Evolutionary conservation across 64 coral and sea anemone genomes (phyloP).

Genomic region (Montipora cactus): DNA sequence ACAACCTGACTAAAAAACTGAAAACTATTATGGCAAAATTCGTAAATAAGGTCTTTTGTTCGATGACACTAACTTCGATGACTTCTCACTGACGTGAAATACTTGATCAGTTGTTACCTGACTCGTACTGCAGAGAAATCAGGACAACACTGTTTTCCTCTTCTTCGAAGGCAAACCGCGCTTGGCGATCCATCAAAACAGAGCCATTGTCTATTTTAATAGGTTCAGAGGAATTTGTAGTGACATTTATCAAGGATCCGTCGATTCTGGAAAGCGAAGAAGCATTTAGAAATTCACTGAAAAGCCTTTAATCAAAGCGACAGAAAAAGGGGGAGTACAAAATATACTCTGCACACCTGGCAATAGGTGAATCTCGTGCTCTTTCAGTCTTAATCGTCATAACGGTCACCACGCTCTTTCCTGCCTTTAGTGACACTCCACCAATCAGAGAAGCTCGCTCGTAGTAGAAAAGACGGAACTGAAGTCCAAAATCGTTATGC

Average conservation of each 20-base stretch:
- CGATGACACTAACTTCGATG: neutral
- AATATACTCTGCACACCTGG: slow-evolving; percentile 48
- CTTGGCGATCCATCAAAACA: slow-evolving; percentile 52
- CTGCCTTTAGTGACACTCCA: slow-evolving; percentile 64
- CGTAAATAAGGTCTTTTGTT: neutral
- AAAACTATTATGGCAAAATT: too few species aligned
- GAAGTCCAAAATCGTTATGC: slow-evolving; percentile 73
- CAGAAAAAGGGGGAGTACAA: neutral
- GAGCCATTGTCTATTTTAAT: slow-evolving; percentile 58
- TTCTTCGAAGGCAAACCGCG: slow-evolving; percentile 12
- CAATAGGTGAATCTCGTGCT: slow-evolving; percentile 33
- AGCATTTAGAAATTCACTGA: neutral
- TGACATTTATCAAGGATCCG: slow-evolving; percentile 45
- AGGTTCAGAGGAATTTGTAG: neutral
- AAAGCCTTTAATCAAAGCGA: neutral
- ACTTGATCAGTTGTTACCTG: slow-evolving; percentile 19
- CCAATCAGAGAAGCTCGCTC: slow-evolving; percentile 74
- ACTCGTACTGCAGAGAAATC: slow-evolving; percentile 8
- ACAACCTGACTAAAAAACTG: neutral
- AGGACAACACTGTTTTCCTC: slow-evolving; percentile 42
- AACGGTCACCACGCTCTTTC: slow-evolving; percentile 60
- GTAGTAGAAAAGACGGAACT: slow-evolving; percentile 76
- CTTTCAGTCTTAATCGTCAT: slow-evolving; percentile 50
- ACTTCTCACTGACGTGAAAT: neutral
- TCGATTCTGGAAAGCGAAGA: slow-evolving; percentile 57